Conservation (phyloP, 2,888 invertebrate genomes). For the Siphonodentalium dalli region DNA sequence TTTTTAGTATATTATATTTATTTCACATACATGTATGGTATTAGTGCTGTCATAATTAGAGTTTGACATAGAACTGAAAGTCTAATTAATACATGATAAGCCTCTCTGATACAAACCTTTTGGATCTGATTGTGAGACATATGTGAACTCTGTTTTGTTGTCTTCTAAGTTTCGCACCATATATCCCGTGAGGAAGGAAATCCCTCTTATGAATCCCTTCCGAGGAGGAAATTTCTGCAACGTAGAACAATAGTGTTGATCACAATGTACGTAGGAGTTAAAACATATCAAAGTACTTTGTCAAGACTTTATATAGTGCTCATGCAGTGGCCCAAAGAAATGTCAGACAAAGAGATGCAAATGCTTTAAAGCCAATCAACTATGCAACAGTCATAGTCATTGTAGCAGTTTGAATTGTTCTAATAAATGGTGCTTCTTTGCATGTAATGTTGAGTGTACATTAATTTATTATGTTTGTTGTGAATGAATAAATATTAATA, state of each 20-base stretch:
- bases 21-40: too few relatives aligned
- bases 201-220: constrained; percentile 79
- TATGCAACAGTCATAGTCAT: not conserved
- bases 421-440: too few relatives aligned
- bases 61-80: too few relatives aligned
- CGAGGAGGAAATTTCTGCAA: constrained; percentile 75
- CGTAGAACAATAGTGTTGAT: not conserved
- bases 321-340: too few relatives aligned
- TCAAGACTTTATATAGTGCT: not conserved
- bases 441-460: too few relatives aligned
- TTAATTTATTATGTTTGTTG: too few relatives aligned
- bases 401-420: not conserved
- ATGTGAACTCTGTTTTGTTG: constrained; percentile 77
- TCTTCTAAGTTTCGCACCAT: constrained; percentile 71
- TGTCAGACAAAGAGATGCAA: not conserved
- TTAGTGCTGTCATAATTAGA: too few relatives aligned
- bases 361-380: not conserved
- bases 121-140: constrained; percentile 89
- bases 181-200: constrained; percentile 73
- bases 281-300: not conserved
- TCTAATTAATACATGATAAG: too few relatives aligned
- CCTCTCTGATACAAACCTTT: constrained; percentile 72
- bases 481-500: too few relatives aligned
- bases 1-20: too few relatives aligned
- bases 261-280: not conserved